A percentile compares a stretch with the other conserved stretches of the same genome.
These are phyloP conservation scores for Ondatra zibethicus DNA, from an alignment of 2,113 vertebrate genomes.

Conservation along the genomic window DNA sequence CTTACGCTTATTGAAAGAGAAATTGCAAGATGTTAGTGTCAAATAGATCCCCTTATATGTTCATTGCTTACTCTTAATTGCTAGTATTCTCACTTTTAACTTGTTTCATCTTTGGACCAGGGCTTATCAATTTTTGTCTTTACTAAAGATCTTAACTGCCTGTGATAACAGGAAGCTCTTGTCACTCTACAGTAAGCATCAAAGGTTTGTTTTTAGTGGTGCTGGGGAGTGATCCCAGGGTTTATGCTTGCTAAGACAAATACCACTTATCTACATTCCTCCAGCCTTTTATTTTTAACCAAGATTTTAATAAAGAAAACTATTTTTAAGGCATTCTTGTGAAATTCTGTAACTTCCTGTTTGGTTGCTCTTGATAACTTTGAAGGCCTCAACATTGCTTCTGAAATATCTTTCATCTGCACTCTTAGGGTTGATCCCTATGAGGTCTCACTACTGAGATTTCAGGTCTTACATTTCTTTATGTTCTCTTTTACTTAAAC, in stretches of 20 bases:
- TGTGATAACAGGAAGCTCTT: not conserved
- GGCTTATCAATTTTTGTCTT: not conserved
- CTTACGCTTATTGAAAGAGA: not conserved
- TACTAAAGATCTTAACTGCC: not conserved
- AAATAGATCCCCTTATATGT: not conserved
- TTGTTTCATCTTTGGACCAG: not conserved
- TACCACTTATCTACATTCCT: not conserved
- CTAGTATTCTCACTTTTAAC: not conserved
- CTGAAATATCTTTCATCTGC: constrained; percentile 6
- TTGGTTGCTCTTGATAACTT: not conserved
- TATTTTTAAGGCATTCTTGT: not conserved
- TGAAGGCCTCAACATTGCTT: not conserved
- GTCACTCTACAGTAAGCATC: not conserved
- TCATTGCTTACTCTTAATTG: not conserved
- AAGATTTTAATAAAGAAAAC: not conserved
- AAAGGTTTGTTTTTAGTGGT: not conserved
- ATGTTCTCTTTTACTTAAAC: constrained; percentile 26
- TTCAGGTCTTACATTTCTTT: not conserved
- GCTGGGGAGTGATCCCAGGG: not conserved
- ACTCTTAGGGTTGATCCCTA: not conserved
- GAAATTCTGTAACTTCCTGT: not conserved
- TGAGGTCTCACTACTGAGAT: not conserved
- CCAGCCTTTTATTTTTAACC: not conserved
- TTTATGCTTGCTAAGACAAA: not conserved
- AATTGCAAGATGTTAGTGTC: not conserved